These are phyloP conservation scores for Phaethon lepturus DNA, from an alignment of 2,113 vertebrate species.

Conservation along the genomic window DNA sequence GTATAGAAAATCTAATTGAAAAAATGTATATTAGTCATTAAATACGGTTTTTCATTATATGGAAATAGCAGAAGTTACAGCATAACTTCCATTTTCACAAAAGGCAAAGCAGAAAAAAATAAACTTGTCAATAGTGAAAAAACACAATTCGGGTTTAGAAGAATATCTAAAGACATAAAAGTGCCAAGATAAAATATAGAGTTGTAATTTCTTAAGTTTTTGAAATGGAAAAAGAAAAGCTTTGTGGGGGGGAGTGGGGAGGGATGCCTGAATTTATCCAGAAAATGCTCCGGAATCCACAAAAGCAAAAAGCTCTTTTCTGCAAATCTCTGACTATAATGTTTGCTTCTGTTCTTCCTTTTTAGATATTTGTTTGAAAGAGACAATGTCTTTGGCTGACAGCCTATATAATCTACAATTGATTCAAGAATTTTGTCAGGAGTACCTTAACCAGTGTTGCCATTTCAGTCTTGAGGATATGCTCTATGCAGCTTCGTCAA, in stretches of 20 bases:
- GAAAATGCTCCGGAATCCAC: neutral
- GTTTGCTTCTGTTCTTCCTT: constrained; percentile 23
- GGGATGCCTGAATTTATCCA: neutral
- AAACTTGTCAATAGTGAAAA: neutral
- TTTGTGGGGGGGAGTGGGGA: neutral
- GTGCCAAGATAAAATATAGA: neutral
- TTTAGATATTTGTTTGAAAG: constrained; percentile 94
- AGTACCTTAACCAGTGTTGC: constrained; percentile 92
- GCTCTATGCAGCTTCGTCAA: constrained; percentile 91
- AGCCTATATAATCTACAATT: constrained; percentile 94
- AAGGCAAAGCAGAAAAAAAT: neutral
- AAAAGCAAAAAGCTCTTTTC: neutral
- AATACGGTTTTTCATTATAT: neutral
- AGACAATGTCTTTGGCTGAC: constrained; percentile 93
- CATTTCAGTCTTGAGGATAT: constrained; percentile 96
- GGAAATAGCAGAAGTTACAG: neutral
- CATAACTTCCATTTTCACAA: neutral
- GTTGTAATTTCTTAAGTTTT: neutral
- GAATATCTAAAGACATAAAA: neutral
- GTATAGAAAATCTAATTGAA: neutral
- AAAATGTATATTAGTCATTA: neutral
- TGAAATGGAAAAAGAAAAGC: neutral
- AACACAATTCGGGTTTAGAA: neutral
- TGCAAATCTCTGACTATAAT: neutral
- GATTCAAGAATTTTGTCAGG: constrained; percentile 94